Evolutionary conservation across 1,140 invertebrate genomes (phyloP).

Genomic region (Maniola jurtina): DNA sequence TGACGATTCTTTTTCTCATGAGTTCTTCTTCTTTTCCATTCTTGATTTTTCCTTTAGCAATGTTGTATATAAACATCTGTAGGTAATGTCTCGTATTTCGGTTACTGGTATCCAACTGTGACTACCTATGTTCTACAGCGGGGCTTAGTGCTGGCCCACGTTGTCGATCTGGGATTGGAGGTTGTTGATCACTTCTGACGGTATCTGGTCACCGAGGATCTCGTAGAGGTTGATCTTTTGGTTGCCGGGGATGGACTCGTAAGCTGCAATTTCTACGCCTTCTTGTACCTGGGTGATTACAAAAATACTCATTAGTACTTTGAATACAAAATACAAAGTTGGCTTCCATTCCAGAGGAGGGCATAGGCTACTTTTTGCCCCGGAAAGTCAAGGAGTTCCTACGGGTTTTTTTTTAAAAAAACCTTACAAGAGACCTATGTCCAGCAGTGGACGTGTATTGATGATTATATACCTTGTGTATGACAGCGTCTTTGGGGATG

Average conservation of each 20-base stretch:
- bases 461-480: constrained; percentile 81
- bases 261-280: constrained; percentile 89
- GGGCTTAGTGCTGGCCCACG: constrained; percentile 82
- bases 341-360: background rate
- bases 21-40: background rate
- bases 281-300: constrained; percentile 83
- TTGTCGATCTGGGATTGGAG: constrained; percentile 89
- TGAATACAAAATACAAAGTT: background rate
- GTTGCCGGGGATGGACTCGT: constrained; percentile 89
- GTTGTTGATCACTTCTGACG: constrained; percentile 92
- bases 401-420: too few relatives aligned
- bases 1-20: too few relatives aligned
- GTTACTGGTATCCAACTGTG: constrained; percentile 21
- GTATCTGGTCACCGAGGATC: constrained; percentile 89
- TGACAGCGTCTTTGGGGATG: constrained; percentile 91
- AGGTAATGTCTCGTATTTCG: background rate
- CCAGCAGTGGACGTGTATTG: too few relatives aligned
- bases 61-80: too few relatives aligned
- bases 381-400: too few relatives aligned
- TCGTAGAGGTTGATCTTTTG: constrained; percentile 89
- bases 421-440: too few relatives aligned
- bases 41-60: too few relatives aligned
- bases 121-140: background rate
- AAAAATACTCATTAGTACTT: background rate
- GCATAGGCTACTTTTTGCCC: too few relatives aligned